Percentiles rank a stretch among this genome's conserved stretches.
phyloP scores from a whole-genome alignment of 2,797 vertebrate genomes.

The Peromyscus eremicus region DNA sequence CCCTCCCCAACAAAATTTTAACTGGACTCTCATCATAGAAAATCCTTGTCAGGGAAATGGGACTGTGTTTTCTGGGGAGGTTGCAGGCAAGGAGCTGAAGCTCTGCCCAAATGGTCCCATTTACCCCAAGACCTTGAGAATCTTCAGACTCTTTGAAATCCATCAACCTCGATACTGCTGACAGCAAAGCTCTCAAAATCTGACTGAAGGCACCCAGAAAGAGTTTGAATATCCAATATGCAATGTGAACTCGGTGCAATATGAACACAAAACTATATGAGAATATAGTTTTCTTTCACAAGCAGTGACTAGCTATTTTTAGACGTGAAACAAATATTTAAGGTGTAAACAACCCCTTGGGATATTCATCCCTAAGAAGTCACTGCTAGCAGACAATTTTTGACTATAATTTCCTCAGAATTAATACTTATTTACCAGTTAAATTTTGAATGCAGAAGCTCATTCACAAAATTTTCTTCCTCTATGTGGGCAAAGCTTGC shows the following conservation, averaged over 20 bases:
- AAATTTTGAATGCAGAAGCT: constrained; percentile 94
- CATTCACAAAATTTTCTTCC: constrained; percentile 94
- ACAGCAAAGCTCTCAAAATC: constrained; percentile 32
- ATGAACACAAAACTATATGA: not conserved
- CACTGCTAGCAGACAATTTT: constrained; percentile 28
- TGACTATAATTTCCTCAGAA: constrained; percentile 25
- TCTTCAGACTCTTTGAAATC: constrained; percentile 15
- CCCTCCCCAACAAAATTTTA: not conserved
- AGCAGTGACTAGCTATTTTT: not conserved
- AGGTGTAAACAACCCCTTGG: constrained; percentile 53
- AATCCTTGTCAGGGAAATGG: not conserved
- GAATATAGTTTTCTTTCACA: constrained; percentile 5
- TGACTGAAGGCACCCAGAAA: not conserved
- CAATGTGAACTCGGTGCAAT: constrained; percentile 6
- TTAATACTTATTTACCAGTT: constrained; percentile 90
- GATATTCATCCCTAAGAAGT: not conserved
- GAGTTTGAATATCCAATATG: constrained; percentile 39
- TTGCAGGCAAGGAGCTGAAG: not conserved
- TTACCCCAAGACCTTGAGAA: not conserved
- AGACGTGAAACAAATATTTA: constrained; percentile 5
- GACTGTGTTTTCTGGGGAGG: not conserved
- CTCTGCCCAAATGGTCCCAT: not conserved
- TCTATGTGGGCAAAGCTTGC: constrained; percentile 95
- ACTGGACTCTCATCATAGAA: not conserved
- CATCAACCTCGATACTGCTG: not conserved